These are phyloP conservation scores for Antennarius striatus DNA, from an alignment of 2,113 vertebrate genomes.

Conservation along the genomic window DNA sequence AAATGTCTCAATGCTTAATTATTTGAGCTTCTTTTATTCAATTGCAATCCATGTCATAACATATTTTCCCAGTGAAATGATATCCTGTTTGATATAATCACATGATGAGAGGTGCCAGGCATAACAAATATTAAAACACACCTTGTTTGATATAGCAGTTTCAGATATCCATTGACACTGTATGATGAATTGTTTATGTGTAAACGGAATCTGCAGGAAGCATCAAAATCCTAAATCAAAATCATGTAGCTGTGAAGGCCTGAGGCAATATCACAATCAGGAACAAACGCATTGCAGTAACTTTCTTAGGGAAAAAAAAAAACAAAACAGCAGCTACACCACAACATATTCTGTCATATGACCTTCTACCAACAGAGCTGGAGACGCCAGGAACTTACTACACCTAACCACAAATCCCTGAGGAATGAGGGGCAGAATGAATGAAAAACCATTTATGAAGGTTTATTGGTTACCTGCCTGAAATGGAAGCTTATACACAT, in stretches of 20 bases:
- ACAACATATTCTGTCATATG: slow-evolving; percentile 68
- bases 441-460: slow-evolving; percentile 63
- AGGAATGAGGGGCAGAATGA: slow-evolving; percentile 42
- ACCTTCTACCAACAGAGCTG: slow-evolving; percentile 65
- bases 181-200: slow-evolving; percentile 42
- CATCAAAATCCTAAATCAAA: slow-evolving; percentile 51
- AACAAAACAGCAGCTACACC: slow-evolving; percentile 48
- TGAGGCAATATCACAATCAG: slow-evolving; percentile 57
- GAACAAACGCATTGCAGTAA: slow-evolving; percentile 50
- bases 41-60: slow-evolving; percentile 29
- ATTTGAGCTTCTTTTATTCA: slow-evolving; percentile 27
- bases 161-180: slow-evolving; percentile 8
- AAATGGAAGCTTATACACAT: slow-evolving; percentile 26
- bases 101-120: slow-evolving; percentile 35
- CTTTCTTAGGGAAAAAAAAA: slow-evolving; percentile 63
- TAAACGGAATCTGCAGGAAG: slow-evolving; percentile 35
- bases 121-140: slow-evolving; percentile 51
- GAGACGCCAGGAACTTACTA: slow-evolving; percentile 49
- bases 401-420: slow-evolving; percentile 56
- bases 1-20: slow-evolving; percentile 10
- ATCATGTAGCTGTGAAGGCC: slow-evolving; percentile 49
- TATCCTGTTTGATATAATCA: slow-evolving; percentile 44
- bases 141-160: slow-evolving; percentile 22
- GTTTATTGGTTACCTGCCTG: slow-evolving; percentile 50
- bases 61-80: slow-evolving; percentile 18